Evolutionary conservation across 1,140 invertebrate genomes (phyloP).

Genomic region (Drosophila azteca): DNA sequence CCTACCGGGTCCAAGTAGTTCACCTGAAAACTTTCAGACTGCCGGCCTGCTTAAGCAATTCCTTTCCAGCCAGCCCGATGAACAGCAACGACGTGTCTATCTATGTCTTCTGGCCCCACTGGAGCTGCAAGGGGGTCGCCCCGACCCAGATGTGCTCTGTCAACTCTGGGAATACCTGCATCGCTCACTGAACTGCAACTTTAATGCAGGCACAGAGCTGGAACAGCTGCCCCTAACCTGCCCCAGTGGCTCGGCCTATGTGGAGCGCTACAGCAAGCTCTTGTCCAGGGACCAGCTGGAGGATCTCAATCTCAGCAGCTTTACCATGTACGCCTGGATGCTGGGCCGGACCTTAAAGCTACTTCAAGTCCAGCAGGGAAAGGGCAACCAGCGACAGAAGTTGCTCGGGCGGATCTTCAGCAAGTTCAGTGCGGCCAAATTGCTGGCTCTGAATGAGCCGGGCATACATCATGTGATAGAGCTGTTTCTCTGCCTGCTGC

Average conservation of each 20-base stretch:
- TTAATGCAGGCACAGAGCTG: conserved; percentile 46
- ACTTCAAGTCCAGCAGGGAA: conserved; percentile 18
- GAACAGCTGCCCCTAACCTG: conserved; percentile 61
- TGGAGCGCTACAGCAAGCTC: conserved; percentile 66
- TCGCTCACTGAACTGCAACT: conserved; percentile 71
- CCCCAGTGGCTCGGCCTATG: conserved; percentile 62
- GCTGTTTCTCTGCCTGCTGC: conserved; percentile 70
- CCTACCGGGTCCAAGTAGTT: neutral
- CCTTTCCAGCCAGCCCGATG: conserved; percentile 62
- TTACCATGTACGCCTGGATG: conserved; percentile 66
- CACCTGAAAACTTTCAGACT: conserved; percentile 24
- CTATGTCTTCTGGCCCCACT: conserved; percentile 64
- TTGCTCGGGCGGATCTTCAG: conserved; percentile 80
- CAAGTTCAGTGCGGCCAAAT: conserved; percentile 78
- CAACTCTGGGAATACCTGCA: conserved; percentile 80
- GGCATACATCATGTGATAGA: conserved; percentile 82
- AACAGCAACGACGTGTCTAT: conserved; percentile 72
- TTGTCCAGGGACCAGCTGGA: conserved; percentile 42
- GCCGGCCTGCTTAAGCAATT: conserved; percentile 54
- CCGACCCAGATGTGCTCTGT: conserved; percentile 65
- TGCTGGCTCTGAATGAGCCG: conserved; percentile 73
- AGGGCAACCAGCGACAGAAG: conserved; percentile 66
- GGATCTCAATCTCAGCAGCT: conserved; percentile 76
- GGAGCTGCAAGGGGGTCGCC: conserved; percentile 55
- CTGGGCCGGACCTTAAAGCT: conserved; percentile 64